Conservation (phyloP, 2,113 vertebrate genomes). For the Marcusenius ussheri region DNA sequence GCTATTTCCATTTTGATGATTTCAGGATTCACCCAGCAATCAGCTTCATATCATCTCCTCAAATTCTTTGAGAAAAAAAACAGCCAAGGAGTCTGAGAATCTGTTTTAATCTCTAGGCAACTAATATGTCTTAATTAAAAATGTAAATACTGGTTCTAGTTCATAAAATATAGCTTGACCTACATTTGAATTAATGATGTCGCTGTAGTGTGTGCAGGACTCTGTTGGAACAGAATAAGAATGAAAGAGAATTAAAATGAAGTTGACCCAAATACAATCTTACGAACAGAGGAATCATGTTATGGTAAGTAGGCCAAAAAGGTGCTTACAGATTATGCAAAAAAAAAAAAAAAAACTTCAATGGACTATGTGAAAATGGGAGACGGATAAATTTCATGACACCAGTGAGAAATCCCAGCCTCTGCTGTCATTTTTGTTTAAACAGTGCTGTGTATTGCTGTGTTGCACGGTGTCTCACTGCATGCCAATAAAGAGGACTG, state of each 20-base stretch:
- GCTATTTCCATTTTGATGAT: slow-evolving; percentile 1
- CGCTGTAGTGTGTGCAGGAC: slow-evolving; percentile 39
- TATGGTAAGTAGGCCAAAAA: slow-evolving; percentile 70
- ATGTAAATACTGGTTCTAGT: slow-evolving; percentile 62
- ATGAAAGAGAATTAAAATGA: slow-evolving; percentile 75
- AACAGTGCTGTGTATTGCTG: neutral
- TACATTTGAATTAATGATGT: slow-evolving; percentile 71
- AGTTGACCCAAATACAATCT: slow-evolving; percentile 72
- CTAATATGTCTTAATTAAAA: slow-evolving; percentile 57
- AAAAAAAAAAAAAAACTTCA: slow-evolving; percentile 48
- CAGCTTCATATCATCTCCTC: slow-evolving; percentile 32
- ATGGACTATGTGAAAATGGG: slow-evolving; percentile 42
- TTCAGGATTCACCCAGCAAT: slow-evolving; percentile 17
- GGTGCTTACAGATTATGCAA: slow-evolving; percentile 65
- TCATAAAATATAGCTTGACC: slow-evolving; percentile 67
- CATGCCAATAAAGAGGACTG: neutral
- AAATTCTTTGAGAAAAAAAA: slow-evolving; percentile 38
- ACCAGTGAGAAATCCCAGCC: slow-evolving; percentile 13
- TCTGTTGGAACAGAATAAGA: slow-evolving; percentile 57
- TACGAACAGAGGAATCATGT: slow-evolving; percentile 64
- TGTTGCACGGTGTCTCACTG: neutral
- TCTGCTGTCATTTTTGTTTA: neutral
- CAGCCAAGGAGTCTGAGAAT: slow-evolving; percentile 25
- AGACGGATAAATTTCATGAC: slow-evolving; percentile 36
- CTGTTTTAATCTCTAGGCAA: slow-evolving; percentile 30